Evolutionary conservation across 2,113 vertebrate genomes (phyloP).

Genomic region (Phaethornis superciliosus): DNA sequence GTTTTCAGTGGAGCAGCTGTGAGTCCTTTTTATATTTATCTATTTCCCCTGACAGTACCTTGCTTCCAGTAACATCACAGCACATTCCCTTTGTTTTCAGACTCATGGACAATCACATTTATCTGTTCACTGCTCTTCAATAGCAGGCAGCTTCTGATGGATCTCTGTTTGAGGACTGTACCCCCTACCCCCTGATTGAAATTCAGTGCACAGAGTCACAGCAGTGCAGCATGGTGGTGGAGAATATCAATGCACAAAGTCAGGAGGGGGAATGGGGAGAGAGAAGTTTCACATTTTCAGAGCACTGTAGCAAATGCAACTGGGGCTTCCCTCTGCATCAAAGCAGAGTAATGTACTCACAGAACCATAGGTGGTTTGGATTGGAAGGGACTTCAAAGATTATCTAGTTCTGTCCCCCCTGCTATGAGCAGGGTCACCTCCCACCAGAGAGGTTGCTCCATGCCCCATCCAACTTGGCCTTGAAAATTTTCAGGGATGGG

Average conservation of each 20-base stretch:
- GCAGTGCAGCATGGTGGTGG: slow-evolving; percentile 24
- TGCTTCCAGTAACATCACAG: slow-evolving; percentile 35
- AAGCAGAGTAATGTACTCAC: background rate
- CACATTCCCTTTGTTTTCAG: slow-evolving; percentile 40
- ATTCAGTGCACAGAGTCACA: slow-evolving; percentile 35
- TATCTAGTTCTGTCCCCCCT: too few species aligned
- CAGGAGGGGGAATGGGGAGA: background rate
- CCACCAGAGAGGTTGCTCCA: too few species aligned
- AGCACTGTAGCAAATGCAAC: background rate
- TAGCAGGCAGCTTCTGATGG: slow-evolving; percentile 33
- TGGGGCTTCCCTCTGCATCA: background rate
- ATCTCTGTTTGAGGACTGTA: background rate
- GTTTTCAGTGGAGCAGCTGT: background rate
- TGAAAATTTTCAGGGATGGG: too few species aligned
- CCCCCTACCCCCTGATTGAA: slow-evolving; percentile 53
- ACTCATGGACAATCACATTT: slow-evolving; percentile 42
- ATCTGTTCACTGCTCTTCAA: slow-evolving; percentile 51
- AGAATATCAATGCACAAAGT: slow-evolving; percentile 53
- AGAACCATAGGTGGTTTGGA: too few species aligned
- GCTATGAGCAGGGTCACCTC: too few species aligned
- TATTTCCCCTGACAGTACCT: background rate
- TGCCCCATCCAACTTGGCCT: too few species aligned
- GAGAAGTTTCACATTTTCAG: background rate
- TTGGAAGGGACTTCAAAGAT: too few species aligned
- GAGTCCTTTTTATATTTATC: background rate